phyloP scores from a whole-genome alignment of 2,113 vertebrate species.

The Pipa parva region DNA sequence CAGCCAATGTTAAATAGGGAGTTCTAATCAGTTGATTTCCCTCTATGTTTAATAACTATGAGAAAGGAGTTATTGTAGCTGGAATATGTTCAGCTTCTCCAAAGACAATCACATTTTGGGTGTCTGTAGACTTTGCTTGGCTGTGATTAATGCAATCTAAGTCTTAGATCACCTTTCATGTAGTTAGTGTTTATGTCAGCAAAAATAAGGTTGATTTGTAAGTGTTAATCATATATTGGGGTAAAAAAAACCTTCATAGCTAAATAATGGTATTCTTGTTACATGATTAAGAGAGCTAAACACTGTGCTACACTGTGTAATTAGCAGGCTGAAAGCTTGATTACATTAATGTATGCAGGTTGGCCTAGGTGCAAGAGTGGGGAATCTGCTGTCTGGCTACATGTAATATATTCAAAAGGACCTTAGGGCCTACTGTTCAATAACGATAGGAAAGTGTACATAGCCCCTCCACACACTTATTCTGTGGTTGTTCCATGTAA shows the following conservation, averaged over 20 bases:
- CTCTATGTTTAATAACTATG: no score
- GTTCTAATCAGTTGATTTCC: no score
- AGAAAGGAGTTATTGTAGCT: no score
- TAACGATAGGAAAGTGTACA: conserved; percentile 63
- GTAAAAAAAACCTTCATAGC: conserved; percentile 8
- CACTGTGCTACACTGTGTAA: conserved; percentile 23
- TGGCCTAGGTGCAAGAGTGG: conserved; percentile 11
- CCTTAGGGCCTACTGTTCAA: conserved; percentile 88
- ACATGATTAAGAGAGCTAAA: conserved; percentile 30
- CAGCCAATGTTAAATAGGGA: no score
- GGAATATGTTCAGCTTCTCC: no score
- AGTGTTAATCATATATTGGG: conserved; percentile 16
- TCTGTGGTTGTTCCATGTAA: conserved; percentile 80
- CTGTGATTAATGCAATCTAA: no score
- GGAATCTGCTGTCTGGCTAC: conserved; percentile 42
- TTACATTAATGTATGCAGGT: conserved; percentile 40
- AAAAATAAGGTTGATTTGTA: not conserved
- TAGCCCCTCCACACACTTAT: conserved; percentile 62
- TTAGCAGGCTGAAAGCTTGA: conserved; percentile 34
- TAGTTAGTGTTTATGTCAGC: no score
- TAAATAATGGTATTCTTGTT: conserved; percentile 19
- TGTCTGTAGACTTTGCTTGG: no score
- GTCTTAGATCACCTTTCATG: no score
- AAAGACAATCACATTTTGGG: no score
- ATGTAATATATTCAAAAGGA: conserved; percentile 85